Percentiles rank a stretch among this genome's conserved stretches.
Evolutionary conservation across 2,888 invertebrate genomes (phyloP).

Genomic region (Anarsia innoxiella): DNA sequence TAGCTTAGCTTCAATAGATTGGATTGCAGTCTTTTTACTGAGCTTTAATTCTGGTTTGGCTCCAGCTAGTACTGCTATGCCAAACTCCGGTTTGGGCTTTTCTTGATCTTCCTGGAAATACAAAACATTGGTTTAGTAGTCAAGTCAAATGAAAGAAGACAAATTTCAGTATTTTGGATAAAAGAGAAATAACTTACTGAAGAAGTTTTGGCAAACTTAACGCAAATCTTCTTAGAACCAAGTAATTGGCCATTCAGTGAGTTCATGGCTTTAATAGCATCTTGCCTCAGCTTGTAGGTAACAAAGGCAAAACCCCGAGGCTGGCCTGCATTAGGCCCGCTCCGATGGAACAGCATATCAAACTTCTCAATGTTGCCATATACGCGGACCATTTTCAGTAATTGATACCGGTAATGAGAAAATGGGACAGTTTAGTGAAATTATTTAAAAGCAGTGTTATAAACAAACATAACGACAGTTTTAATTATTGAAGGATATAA

Average conservation of each 20-base stretch:
- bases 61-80: conserved; percentile 85
- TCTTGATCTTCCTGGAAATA: conserved; percentile 81
- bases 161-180: too few relatives aligned
- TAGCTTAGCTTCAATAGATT: conserved; percentile 91
- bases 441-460: background rate
- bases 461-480: background rate
- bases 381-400: conserved; percentile 96
- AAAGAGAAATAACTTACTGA: conserved; percentile 34
- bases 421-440: conserved; percentile 41
- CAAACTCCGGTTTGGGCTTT: conserved; percentile 83
- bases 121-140: background rate
- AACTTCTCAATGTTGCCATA: conserved; percentile 96
- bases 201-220: conserved; percentile 87
- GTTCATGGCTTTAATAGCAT: conserved; percentile 83
- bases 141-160: background rate
- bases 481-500: background rate
- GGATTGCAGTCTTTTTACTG: conserved; percentile 87
- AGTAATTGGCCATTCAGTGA: conserved; percentile 84
- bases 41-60: conserved; percentile 76
- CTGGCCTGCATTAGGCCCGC: conserved; percentile 90
- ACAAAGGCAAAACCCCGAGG: conserved; percentile 96
- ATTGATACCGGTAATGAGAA: conserved; percentile 89
- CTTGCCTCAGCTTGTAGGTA: conserved; percentile 81
- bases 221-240: conserved; percentile 83
- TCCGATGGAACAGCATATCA: conserved; percentile 95